Evolutionary conservation across 2,888 invertebrate genomes (phyloP).

Genomic region (Tetragonisca angustula): DNA sequence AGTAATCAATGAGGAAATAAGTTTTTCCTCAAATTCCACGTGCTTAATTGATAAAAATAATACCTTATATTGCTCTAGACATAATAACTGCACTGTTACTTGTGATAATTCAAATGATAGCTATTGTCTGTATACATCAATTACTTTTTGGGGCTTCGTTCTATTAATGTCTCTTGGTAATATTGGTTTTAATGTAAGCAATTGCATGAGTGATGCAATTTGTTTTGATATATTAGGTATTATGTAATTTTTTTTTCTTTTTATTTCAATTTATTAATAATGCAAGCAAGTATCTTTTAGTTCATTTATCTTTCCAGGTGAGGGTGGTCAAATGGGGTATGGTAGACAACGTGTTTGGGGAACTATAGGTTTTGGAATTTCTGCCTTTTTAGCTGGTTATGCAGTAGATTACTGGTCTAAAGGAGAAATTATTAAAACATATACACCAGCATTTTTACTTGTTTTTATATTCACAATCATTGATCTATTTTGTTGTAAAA

Average conservation of each 20-base stretch:
- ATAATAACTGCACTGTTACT: conserved; percentile 64
- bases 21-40: conserved; percentile 56
- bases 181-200: conserved; percentile 93
- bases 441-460: conserved; percentile 90
- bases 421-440: conserved; percentile 86
- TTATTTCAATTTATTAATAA: neutral
- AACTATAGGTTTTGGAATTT: conserved; percentile 91
- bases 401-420: conserved; percentile 88
- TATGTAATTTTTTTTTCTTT: neutral
- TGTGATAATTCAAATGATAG: conserved; percentile 71
- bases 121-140: conserved; percentile 86
- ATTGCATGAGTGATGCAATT: conserved; percentile 95
- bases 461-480: conserved; percentile 87
- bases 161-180: conserved; percentile 90
- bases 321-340: conserved; percentile 88
- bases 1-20: conserved; percentile 34
- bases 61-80: conserved; percentile 49
- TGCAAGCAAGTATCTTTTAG: neutral
- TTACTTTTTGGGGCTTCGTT: conserved; percentile 91
- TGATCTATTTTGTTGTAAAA: conserved; percentile 89
- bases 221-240: conserved; percentile 94
- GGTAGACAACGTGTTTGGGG: conserved; percentile 94
- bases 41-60: conserved; percentile 62
- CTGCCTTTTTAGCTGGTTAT: conserved; percentile 90
- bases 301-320: conserved; percentile 84